phyloP scores from a whole-genome alignment of 2,888 invertebrate genomes.

The Agrochola lychnidis region DNA sequence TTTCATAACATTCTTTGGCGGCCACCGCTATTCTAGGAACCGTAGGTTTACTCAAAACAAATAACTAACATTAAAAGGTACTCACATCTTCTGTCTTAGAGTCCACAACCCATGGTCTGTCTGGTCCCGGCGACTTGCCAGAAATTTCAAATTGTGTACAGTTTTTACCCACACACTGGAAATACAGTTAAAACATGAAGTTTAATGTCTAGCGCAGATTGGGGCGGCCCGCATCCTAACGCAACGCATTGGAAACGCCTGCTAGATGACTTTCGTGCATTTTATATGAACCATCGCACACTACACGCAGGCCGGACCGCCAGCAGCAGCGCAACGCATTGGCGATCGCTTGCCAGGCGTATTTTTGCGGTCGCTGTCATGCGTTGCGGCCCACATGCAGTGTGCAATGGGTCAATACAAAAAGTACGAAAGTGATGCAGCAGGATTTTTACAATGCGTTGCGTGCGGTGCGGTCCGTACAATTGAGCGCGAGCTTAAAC shows the following conservation, averaged over 20 bases:
- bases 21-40: background rate
- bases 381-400: too few species aligned
- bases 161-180: constrained; percentile 6
- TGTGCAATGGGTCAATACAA: background rate
- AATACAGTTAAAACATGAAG: background rate
- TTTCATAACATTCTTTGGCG: background rate
- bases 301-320: too few species aligned
- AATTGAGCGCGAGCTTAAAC: background rate
- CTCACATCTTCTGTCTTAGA: background rate
- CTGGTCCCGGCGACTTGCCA: background rate
- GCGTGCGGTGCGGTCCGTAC: background rate
- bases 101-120: background rate
- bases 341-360: too few species aligned
- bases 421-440: background rate
- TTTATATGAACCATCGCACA: background rate
- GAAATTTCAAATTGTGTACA: background rate
- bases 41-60: background rate
- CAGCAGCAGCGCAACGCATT: too few species aligned
- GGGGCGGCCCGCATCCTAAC: background rate
- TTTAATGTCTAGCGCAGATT: too few species aligned
- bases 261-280: background rate
- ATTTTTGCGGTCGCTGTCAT: too few species aligned
- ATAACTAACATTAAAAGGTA: background rate
- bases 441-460: background rate
- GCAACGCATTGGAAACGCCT: background rate